phyloP scores from a whole-genome alignment of 2,113 vertebrate species.

The Gopherus evgoodei region DNA sequence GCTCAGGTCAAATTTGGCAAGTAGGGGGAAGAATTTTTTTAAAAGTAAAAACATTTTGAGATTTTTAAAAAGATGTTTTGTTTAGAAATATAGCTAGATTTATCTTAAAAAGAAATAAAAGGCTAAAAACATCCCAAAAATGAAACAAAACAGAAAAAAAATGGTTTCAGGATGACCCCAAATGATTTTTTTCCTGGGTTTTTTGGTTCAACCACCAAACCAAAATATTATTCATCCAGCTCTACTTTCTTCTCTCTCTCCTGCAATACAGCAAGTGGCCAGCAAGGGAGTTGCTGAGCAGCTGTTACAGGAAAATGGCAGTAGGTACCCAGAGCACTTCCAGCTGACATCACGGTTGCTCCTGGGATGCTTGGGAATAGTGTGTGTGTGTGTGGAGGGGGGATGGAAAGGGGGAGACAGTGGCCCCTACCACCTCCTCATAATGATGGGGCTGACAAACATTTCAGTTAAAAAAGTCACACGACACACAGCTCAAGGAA shows the following conservation, averaged over 20 bases:
- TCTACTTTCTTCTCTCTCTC: accelerated
- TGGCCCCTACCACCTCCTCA: neutral
- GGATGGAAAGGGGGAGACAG: neutral
- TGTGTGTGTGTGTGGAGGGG: neutral
- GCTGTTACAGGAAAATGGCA: neutral
- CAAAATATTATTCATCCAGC: neutral
- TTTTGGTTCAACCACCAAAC: neutral
- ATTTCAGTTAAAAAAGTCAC: neutral
- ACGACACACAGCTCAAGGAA: neutral
- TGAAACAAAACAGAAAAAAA: neutral
- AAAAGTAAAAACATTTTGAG: neutral
- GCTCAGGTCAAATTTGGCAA: neutral
- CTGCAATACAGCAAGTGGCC: neutral
- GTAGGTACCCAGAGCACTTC: neutral
- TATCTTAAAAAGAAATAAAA: neutral
- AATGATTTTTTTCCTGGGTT: neutral
- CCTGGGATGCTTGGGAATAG: neutral
- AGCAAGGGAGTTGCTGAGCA: neutral
- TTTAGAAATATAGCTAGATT: neutral
- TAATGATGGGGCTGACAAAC: neutral
- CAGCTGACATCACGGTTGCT: neutral
- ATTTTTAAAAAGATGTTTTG: neutral
- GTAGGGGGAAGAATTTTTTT: neutral
- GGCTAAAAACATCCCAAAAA: neutral
- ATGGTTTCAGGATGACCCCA: neutral